phyloP scores from a whole-genome alignment of 2,888 invertebrate species.

The Tachina grossa region DNA sequence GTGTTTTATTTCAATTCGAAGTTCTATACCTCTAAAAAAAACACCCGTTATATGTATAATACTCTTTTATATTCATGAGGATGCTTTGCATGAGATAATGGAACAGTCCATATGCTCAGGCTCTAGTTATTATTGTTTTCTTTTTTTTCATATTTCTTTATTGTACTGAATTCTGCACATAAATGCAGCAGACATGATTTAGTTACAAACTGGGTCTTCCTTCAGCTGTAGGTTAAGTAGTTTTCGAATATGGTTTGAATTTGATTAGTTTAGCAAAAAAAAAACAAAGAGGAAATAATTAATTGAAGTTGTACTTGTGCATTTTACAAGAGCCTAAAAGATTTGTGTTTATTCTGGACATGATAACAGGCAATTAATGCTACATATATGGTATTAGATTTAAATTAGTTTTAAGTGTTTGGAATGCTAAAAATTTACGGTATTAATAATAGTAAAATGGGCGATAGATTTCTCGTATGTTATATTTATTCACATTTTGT shows the following conservation, averaged over 20 bases:
- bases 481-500: too few species aligned
- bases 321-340: conserved; percentile 18
- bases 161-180: not conserved
- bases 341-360: not conserved
- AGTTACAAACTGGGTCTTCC: conserved; percentile 37
- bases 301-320: conserved; percentile 46
- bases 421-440: too few species aligned
- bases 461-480: too few species aligned
- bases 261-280: conserved; percentile 27
- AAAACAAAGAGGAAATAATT: not conserved
- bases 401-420: not conserved
- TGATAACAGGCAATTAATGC: conserved; percentile 33
- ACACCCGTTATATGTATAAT: too few species aligned
- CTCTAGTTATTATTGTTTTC: not conserved
- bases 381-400: not conserved
- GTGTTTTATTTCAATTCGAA: too few species aligned
- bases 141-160: conserved; percentile 7
- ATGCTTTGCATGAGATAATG: conserved; percentile 45
- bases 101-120: conserved; percentile 5
- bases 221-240: conserved; percentile 59
- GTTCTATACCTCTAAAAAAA: too few species aligned
- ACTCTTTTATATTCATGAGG: conserved; percentile 10
- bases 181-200: not conserved
- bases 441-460: too few species aligned
- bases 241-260: conserved; percentile 35